Base-by-base conservation (phyloP, 2,113 vertebrate genomes). In the Elephas maximus region DNA sequence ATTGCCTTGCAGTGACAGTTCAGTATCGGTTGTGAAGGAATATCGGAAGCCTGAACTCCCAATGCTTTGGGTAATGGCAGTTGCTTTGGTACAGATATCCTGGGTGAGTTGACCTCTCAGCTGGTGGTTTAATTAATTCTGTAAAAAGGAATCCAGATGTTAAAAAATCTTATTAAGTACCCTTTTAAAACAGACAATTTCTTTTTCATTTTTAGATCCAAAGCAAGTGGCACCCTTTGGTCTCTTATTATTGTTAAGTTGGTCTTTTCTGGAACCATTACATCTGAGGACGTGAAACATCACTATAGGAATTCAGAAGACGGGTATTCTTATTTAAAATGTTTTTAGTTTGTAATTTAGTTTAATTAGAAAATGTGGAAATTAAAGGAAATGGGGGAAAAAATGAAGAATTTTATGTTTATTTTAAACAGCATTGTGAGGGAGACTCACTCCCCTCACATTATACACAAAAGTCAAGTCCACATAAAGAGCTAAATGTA, bases 151-250 rank as follows among this genome's bases (percentile, higher is more conserved):
- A 73, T 74, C 21, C 5, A 76, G 82, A 21, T 69, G 87, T 17
- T 95, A 74, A 93, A 91, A 92, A 53, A 48, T 89, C 44, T 41
- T 65, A 86, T 8, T 86, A 92, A 85, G 14, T 85, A 45, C 5
- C 14, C 7, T 79, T 89, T 90, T 18, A 69, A 79, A 95, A 51
- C 51, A 2, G 11, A 53, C 11, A 91, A 63, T 48, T 30, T 33
- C 2, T 17, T 69, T 95, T 83, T n/a, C 62, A 89, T 76, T 93
- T 97, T 96, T 97, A 99, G 99, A 95, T 99, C 99, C 33, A 96
- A 98, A 95, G 98, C 99, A 89, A 98, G 98, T 33, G 99, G 99
- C 83, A 98, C 99, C 91, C 98, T 99, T 30, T 99, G 99, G 99
- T 99, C 99, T 97, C 98, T 99, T 97, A 99, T 99, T 81, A 97